A percentile compares a stretch with the other conserved stretches of the same genome.
Conservation (phyloP, 2,113 vertebrate genomes). For the Microcebus lehilahytsara region DNA sequence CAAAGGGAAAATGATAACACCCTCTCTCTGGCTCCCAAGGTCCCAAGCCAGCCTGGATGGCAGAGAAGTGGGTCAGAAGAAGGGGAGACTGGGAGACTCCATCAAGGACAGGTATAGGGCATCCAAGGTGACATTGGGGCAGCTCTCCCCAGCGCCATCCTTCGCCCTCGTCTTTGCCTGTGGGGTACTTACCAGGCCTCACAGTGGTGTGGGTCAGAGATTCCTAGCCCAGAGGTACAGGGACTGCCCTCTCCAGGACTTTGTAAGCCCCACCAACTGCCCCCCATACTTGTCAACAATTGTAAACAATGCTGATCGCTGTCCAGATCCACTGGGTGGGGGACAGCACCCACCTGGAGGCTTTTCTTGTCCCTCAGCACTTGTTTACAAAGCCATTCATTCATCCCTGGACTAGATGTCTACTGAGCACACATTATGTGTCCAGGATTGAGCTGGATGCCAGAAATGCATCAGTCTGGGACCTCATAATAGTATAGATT, state of each 20-base stretch:
- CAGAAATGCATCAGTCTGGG: background rate
- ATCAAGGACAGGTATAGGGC: background rate
- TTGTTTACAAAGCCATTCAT: background rate
- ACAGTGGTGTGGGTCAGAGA: rapidly evolving
- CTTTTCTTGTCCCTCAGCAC: background rate
- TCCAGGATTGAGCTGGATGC: background rate
- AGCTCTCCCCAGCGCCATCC: rapidly evolving
- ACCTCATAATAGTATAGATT: background rate
- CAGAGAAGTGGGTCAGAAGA: background rate
- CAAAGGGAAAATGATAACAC: background rate
- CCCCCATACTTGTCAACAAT: background rate
- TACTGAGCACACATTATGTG: background rate
- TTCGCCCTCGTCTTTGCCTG: rapidly evolving
- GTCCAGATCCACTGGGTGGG: background rate
- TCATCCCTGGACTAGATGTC: background rate
- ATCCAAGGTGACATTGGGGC: background rate
- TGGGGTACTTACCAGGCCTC: background rate
- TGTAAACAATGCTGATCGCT: background rate
- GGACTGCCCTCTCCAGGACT: background rate
- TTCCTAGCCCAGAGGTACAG: background rate
- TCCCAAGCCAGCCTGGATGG: rapidly evolving
- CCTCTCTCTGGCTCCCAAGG: background rate
- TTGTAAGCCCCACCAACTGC: background rate
- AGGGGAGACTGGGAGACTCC: background rate
- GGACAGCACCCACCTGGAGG: background rate